Evolutionary conservation across 2,113 vertebrate genomes (phyloP).

Genomic region (Egretta garzetta): DNA sequence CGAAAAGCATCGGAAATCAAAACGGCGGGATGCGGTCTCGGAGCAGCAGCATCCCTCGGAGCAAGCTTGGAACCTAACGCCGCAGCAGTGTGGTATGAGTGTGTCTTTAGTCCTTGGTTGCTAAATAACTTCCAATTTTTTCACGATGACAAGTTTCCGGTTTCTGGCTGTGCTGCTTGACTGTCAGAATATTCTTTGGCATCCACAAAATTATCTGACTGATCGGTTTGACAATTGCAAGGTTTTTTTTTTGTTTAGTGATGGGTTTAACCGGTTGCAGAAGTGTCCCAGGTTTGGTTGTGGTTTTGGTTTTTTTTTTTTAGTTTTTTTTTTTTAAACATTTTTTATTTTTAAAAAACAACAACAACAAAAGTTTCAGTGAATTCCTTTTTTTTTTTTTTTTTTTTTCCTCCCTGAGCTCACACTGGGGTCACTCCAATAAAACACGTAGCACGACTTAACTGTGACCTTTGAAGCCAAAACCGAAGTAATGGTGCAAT

Average conservation of each 20-base stretch:
- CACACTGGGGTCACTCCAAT: conserved; percentile 83
- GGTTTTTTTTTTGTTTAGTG: conserved; percentile 60
- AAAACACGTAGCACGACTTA: conserved; percentile 70
- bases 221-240: conserved; percentile 75
- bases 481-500: conserved; percentile 67
- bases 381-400: conserved; percentile 74
- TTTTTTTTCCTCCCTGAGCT: conserved; percentile 84
- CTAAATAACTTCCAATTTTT: conserved; percentile 66
- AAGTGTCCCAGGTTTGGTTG: conserved; percentile 76
- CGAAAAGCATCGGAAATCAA: conserved; percentile 69
- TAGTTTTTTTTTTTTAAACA: neutral
- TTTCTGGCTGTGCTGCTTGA: conserved; percentile 81
- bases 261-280: conserved; percentile 75
- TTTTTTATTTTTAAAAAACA: conserved; percentile 69
- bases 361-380: conserved; percentile 71
- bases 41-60: conserved; percentile 54
- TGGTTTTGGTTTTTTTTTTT: neutral
- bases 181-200: conserved; percentile 85
- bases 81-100: conserved; percentile 54
- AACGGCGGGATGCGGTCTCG: conserved; percentile 38
- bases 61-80: conserved; percentile 66
- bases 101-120: conserved; percentile 59
- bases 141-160: conserved; percentile 66
- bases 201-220: conserved; percentile 78
- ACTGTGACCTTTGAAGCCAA: conserved; percentile 76